Percentiles rank a stretch among this genome's conserved stretches.
These are phyloP conservation scores for Aquatica leii DNA, from an alignment of 2,888 invertebrate genomes.

Conservation along the genomic window DNA sequence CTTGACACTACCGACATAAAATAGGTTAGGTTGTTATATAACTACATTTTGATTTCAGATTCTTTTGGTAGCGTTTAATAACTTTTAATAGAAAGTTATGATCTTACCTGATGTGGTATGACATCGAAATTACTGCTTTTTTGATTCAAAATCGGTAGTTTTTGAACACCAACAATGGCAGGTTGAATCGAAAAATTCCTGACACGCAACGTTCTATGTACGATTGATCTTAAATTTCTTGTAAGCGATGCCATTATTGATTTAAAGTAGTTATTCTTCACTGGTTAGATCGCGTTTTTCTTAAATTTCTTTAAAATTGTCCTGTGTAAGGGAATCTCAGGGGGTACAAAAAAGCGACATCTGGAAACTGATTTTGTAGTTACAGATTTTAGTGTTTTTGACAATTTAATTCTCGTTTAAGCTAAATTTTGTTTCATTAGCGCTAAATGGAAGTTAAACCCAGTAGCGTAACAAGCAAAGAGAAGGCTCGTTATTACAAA, in stretches of 20 bases:
- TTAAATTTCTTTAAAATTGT: too few species aligned
- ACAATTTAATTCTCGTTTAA: too few species aligned
- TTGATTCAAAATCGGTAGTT: not conserved
- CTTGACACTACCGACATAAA: slow-evolving; percentile 39
- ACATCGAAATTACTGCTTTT: not conserved
- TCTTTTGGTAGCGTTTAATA: not conserved
- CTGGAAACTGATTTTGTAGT: too few species aligned
- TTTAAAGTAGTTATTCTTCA: too few species aligned
- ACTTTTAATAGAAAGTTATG: not conserved
- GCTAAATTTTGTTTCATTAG: too few species aligned
- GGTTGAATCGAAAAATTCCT: not conserved
- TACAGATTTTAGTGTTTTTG: too few species aligned
- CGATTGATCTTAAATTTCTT: slow-evolving; percentile 6
- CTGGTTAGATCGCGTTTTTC: too few species aligned
- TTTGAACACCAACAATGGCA: slow-evolving; percentile 2
- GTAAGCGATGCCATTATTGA: not conserved
- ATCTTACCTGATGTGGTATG: slow-evolving; percentile 1
- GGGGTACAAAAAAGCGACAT: too few species aligned
- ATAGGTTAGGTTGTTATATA: slow-evolving; percentile 37
- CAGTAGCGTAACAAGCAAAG: too few species aligned
- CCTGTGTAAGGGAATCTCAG: too few species aligned
- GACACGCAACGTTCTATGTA: not conserved
- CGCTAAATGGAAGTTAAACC: too few species aligned
- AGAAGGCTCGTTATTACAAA: too few species aligned
- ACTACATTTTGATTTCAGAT: not conserved